Base-by-base conservation (phyloP, 2,113 vertebrate species). In the Neodontobutis hainanensis region DNA sequence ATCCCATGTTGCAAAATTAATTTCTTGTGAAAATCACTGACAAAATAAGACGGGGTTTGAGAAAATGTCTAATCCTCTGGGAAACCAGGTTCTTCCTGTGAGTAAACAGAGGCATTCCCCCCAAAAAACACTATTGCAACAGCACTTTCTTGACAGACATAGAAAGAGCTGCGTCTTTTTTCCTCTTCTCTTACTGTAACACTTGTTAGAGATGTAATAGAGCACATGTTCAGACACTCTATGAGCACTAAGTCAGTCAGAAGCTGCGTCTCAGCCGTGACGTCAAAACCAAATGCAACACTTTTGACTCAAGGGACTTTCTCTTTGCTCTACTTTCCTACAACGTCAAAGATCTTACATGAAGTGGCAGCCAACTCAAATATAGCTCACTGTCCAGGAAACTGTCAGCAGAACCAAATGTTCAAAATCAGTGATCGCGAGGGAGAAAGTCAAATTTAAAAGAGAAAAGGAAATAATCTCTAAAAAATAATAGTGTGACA, bases 351-450 rank as follows among this genome's bases (percentile, higher is more conserved):
- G 52, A 15, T n/a, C 38, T 11, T 46, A 14, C 11, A 14, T 0
- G 1, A 60, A 11, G 3, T 11, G 8, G n/a, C 59, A 43, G 73
- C 76, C 81, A 84, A 59, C 68, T 52, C 64, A 82, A 61, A 75
- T 16, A 61, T 14, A 7, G 5, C 46, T 67, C 59, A 50, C 8
- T 32, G 44, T 42, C 57, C 75, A 34, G 58, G 19, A 61, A 42
- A 42, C 3, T 1, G 0, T 7, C 4, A 19, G 52, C n/a, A 65
- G 36, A 60, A 63, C n/a, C 47, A 38, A 43, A 42, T 4, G 4
- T 36, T 61, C 35, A 14, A 32, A 27, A 5, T 9, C 11, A 11
- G 32, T 40, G 38, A 40, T 40, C 8, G 4, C 4, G 8, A 40
- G 38, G 2, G 5, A 40, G 5, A 40, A 40, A 40, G 19, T 27